phyloP scores from a whole-genome alignment of 2,888 invertebrate species.

The Gnatocerus cornutus region DNA sequence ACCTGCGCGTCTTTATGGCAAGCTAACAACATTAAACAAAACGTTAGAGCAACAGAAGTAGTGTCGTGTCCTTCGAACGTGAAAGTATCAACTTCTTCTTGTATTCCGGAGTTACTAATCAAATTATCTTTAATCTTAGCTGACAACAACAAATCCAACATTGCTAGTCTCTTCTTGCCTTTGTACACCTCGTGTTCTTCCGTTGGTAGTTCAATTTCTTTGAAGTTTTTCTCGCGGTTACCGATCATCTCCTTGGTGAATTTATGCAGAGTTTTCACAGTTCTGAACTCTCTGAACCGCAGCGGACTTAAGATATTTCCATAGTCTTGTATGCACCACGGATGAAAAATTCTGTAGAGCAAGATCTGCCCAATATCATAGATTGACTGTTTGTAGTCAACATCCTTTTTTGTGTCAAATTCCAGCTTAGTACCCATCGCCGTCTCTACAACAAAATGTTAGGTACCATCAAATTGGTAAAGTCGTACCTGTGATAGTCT shows the following conservation, averaged over 20 bases:
- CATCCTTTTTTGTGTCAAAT: constrained; percentile 23
- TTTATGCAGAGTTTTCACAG: constrained; percentile 39
- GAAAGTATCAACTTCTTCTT: constrained; percentile 67
- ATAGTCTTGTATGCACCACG: constrained; percentile 12
- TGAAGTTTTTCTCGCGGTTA: constrained; percentile 51
- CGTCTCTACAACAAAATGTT: constrained; percentile 41
- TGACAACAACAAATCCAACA: constrained; percentile 74
- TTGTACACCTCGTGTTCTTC: constrained; percentile 46
- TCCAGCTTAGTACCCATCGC: constrained; percentile 53
- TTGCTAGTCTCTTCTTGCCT: constrained; percentile 72
- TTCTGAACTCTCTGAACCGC: constrained; percentile 1
- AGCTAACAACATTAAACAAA: constrained; percentile 70
- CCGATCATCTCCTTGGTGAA: constrained; percentile 49
- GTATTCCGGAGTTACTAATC: constrained; percentile 73
- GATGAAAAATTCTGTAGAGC: constrained; percentile 15
- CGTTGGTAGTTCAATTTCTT: constrained; percentile 38
- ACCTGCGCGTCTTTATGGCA: constrained; percentile 67
- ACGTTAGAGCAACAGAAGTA: constrained; percentile 68
- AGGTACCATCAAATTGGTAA: background rate
- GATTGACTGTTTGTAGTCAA: constrained; percentile 28
- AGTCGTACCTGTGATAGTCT: constrained; percentile 27
- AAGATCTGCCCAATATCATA: constrained; percentile 22
- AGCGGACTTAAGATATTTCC: constrained; percentile 8
- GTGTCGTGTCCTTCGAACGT: constrained; percentile 71
- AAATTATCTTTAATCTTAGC: constrained; percentile 71